Conservation (phyloP, 2,888 invertebrate species). For the Nephrotoma guestfalica region DNA sequence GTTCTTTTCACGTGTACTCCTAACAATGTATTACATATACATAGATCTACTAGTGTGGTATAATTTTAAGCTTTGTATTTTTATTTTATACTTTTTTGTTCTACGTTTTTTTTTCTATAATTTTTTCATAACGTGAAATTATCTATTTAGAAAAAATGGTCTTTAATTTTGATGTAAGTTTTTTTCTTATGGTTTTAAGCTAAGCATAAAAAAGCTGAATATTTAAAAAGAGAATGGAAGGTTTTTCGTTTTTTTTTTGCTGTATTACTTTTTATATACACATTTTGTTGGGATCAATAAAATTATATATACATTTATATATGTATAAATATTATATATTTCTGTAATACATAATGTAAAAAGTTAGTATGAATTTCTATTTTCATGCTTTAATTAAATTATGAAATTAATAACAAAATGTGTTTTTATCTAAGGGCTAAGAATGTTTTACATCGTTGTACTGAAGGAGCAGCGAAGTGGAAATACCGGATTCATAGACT, state of each 20-base stretch:
- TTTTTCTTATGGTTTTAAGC: not conserved
- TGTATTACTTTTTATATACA: not conserved
- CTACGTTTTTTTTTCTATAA: not conserved
- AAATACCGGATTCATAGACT: not conserved
- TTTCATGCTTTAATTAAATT: not conserved
- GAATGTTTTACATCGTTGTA: not conserved
- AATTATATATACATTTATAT: not conserved
- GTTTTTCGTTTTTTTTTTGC: not conserved
- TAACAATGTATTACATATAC: not conserved
- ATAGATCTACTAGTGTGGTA: not conserved
- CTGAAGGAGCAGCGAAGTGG: not conserved
- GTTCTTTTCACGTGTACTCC: not conserved
- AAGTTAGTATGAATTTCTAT: not conserved
- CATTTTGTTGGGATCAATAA: not conserved
- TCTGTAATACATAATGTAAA: not conserved
- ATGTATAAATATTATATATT: not conserved
- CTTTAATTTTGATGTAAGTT: not conserved
- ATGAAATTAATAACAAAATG: not conserved
- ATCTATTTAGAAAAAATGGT: not conserved
- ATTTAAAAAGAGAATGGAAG: not conserved
- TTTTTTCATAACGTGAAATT: not conserved
- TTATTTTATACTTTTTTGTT: not conserved
- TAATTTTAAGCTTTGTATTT: not conserved
- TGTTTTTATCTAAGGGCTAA: not conserved
- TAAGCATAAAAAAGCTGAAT: not conserved